Percentiles rank a stretch among this genome's conserved stretches.
These are phyloP conservation scores for Ectemnius continuus DNA, from an alignment of 2,888 invertebrate genomes.

Conservation along the genomic window DNA sequence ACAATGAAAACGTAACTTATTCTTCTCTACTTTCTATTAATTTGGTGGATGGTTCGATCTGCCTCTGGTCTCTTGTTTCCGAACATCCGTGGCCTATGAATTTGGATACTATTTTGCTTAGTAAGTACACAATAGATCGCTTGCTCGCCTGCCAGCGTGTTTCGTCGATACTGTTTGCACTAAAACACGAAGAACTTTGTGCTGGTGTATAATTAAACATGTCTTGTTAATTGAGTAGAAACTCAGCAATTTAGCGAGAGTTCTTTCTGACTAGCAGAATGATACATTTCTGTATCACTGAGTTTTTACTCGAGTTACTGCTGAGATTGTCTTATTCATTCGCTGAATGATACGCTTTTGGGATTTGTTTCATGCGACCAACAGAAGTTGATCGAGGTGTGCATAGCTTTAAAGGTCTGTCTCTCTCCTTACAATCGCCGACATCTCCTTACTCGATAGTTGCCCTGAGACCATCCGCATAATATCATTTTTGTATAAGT, in stretches of 20 bases:
- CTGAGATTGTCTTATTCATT: conserved; percentile 52
- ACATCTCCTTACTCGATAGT: conserved; percentile 24
- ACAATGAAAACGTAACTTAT: conserved; percentile 48
- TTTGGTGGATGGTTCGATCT: conserved; percentile 76
- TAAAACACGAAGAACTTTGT: conserved; percentile 16
- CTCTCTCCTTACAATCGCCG: conserved; percentile 61
- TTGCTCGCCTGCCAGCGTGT: conserved; percentile 45
- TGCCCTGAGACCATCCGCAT: not conserved
- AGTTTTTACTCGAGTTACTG: conserved; percentile 49
- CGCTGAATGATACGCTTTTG: conserved; percentile 78
- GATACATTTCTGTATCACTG: conserved; percentile 27
- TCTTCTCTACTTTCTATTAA: conserved; percentile 73
- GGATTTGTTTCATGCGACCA: conserved; percentile 82
- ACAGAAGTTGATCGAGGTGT: conserved; percentile 96
- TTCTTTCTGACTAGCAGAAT: not conserved
- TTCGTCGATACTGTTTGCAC: conserved; percentile 40
- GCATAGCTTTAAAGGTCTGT: conserved; percentile 95
- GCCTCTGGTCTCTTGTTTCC: conserved; percentile 71
- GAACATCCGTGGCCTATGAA: conserved; percentile 65
- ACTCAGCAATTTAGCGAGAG: conserved; percentile 30
- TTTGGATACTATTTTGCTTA: conserved; percentile 71
- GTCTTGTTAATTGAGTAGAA: conserved; percentile 49
- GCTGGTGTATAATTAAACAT: conserved; percentile 31
- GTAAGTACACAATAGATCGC: conserved; percentile 72
- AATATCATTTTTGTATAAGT: conserved; percentile 12